Base-by-base conservation (phyloP, 2,797 vertebrate genomes). In the Gymnodraco acuticeps region DNA sequence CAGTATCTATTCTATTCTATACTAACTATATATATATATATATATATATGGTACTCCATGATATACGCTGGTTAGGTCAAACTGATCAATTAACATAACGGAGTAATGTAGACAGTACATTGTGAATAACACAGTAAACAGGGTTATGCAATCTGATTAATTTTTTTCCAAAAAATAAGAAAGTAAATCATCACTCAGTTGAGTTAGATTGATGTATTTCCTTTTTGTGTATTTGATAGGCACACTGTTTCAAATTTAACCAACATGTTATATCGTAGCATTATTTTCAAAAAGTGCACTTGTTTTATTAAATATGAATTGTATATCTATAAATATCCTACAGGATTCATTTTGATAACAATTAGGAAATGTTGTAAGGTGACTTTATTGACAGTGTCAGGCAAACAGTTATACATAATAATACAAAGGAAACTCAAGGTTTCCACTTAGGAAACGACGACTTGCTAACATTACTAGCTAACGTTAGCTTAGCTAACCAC, bases 401-500 rank as follows among this genome's bases (percentile, higher is more conserved):
- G 0, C 5, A 68, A 48, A 48, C 17, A 19, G 1, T 0, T 3
- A 4, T 4, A 60, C 31, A 47, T 19, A 3, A 47, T 19, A 3
- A 7, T 17, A 4, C 1, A 4, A 5, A 54, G 4, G 14, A 4
- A 62, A 12, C 33, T 38, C 33, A 6, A 38, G 33, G 4, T 8
- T 51, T 10, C 19, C 15, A 48, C 11, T 12, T 0, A 10, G 9
- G 5, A 52, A 52, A 23, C 31, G 14, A 1, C 64, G n/a, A 47
- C 17, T 5, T 60, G 33, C 63, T 47, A 38, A 38, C 33, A 38
- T 38, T 38, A 13, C 3, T 1, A 38, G 81, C 70, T 78, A 81
- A 46, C 20, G 17, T 59, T 75, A 81, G 78, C 80, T 70, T 70
- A 67, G 75, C 59, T 27, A 2, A 38, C 10, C 16, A n/a, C 56